Percentiles rank a stretch among this genome's conserved stretches.
Conservation (phyloP, 2,888 invertebrate genomes). For the Cataglyphis livida region DNA sequence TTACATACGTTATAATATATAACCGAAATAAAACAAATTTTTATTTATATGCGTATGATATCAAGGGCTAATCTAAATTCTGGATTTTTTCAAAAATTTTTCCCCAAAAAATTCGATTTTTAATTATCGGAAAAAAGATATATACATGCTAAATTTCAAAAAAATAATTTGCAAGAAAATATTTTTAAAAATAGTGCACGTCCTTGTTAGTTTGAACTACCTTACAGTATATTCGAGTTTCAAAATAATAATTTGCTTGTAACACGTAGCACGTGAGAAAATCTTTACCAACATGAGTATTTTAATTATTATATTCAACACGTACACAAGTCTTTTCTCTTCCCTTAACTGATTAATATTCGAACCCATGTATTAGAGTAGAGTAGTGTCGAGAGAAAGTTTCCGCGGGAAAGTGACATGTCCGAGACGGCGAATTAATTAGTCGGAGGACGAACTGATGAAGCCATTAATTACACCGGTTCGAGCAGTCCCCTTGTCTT, state of each 20-base stretch:
- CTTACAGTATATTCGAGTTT: background rate
- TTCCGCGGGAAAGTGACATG: conserved; percentile 42
- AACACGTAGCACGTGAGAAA: background rate
- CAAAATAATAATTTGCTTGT: conserved; percentile 4
- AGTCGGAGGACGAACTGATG: conserved; percentile 48
- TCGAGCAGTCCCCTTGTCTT: conserved; percentile 46
- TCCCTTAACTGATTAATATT: conserved; percentile 32
- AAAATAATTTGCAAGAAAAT: background rate
- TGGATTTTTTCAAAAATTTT: background rate
- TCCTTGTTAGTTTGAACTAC: background rate
- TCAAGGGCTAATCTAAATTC: background rate
- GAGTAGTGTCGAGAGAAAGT: conserved; percentile 29
- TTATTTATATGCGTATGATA: background rate
- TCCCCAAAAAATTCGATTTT: background rate
- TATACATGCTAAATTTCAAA: background rate
- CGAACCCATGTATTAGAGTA: conserved; percentile 25
- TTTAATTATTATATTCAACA: conserved; percentile 27
- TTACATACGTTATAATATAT: background rate
- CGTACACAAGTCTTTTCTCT: background rate
- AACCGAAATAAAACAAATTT: background rate
- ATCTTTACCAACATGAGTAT: conserved; percentile 1
- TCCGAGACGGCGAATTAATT: conserved; percentile 51
- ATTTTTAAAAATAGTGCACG: background rate
- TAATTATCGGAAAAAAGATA: background rate
- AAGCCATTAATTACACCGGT: conserved; percentile 51